Evolutionary conservation across 2,888 invertebrate genomes (phyloP).

Genomic region (Cremastinae sp.): DNA sequence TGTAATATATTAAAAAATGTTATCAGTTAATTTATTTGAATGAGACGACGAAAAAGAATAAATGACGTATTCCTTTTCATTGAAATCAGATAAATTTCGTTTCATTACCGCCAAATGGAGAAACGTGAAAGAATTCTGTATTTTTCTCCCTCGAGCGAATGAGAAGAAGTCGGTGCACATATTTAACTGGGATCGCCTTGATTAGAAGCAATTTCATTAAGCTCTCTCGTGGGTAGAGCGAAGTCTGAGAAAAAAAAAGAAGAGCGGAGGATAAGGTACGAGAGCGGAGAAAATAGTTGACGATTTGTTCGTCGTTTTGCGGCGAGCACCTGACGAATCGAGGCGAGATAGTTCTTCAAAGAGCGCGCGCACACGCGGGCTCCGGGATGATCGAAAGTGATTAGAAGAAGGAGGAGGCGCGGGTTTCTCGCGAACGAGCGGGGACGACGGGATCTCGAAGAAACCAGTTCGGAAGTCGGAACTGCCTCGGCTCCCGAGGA

Average conservation of each 20-base stretch:
- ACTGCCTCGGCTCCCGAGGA: conserved; percentile 36
- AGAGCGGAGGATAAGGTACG: neutral
- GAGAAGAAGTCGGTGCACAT: neutral
- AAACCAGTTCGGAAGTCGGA: conserved; percentile 61
- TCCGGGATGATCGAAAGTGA: conserved; percentile 56
- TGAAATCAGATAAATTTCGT: conserved; percentile 10
- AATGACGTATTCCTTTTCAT: neutral
- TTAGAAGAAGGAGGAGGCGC: conserved; percentile 46
- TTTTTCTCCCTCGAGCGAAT: neutral
- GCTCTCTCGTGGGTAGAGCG: conserved; percentile 15
- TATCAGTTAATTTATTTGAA: neutral
- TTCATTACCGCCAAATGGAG: neutral
- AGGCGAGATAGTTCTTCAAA: conserved; percentile 28
- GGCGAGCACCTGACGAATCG: conserved; percentile 34
- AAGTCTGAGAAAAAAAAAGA: conserved; percentile 19
- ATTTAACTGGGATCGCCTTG: conserved; percentile 23
- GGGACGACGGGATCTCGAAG: neutral
- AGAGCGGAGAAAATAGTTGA: conserved; percentile 10
- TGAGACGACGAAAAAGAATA: neutral
- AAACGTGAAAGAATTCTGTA: conserved; percentile 3
- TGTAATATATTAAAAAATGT: too few relatives aligned
- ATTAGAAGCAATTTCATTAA: conserved; percentile 45
- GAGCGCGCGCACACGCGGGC: conserved; percentile 8
- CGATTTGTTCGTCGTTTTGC: conserved; percentile 15
- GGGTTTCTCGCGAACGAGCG: conserved; percentile 32